Evolutionary conservation across 2,888 invertebrate species (phyloP), one percentile per base, ranked within the genome.

Genomic region (Agrotis ipsilon): DNA sequence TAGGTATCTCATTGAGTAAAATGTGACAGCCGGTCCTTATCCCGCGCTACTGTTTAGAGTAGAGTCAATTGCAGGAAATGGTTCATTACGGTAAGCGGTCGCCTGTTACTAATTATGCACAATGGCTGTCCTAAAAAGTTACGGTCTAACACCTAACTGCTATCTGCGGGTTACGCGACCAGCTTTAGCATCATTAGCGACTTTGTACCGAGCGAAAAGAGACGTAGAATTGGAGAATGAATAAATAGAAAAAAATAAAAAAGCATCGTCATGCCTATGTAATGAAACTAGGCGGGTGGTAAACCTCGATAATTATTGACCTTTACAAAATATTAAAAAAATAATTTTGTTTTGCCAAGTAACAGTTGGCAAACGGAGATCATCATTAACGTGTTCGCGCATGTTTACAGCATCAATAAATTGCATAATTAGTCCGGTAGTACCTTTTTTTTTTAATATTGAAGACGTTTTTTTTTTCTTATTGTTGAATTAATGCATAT

Each of bases 21-120:
- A 80, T 19, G 27, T 51, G 48, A 39, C 52, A 54, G 58, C 19
- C 45, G 43, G 48, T 49, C 21, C 21, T 51, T 64, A 77, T 64
- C 18, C 32, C 48, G 48, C 14, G 32, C 68, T 43, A 62, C 63
- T 57, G 63, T 55, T 54, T 54, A 49, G 21, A 58, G 64, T 68
- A 49, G 68, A 75, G 61, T 80, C 57, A 77, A 80, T 80, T 75
- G 75, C 52, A 62, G 61, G 68, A 69, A 78, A 80, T 75, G 69
- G 65, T 57, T 80, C 57, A 69, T 78, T 80, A 78, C 64, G 45
- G 75, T 75, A 80, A 78, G 52, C 76, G 58, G 39, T 46, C 51
- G 61, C 45, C 75, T 75, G 49, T 65, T 65, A 75, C 54, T 75
- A 69, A 78, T 75, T 80, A 80, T 78, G 61, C 61, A 75, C 58